These are phyloP conservation scores for Donacobius atricapilla DNA, from an alignment of 2,113 vertebrate genomes.

Conservation along the genomic window DNA sequence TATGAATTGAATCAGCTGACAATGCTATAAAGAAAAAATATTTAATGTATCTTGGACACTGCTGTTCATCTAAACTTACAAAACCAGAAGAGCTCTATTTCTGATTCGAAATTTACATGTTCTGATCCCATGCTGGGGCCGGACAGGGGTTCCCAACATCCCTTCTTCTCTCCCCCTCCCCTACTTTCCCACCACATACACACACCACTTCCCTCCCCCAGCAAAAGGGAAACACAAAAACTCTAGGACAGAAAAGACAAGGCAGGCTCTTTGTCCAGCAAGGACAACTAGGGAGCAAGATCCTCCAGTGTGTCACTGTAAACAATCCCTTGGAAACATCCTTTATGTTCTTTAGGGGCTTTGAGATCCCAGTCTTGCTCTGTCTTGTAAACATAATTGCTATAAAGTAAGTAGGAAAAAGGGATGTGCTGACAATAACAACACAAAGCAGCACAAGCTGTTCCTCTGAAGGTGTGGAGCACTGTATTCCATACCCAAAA, in stretches of 20 bases:
- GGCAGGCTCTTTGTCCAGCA: background rate
- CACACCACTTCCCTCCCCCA: background rate
- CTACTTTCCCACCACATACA: background rate
- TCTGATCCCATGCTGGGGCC: background rate
- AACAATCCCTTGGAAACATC: background rate
- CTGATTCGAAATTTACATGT: background rate
- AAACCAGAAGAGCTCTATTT: background rate
- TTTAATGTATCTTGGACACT: background rate
- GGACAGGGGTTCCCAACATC: background rate
- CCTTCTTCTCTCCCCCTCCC: background rate
- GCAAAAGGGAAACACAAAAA: background rate
- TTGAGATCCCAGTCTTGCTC: background rate
- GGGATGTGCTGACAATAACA: background rate
- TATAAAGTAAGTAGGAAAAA: background rate
- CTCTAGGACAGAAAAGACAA: background rate
- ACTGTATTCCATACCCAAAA: background rate
- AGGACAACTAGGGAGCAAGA: background rate
- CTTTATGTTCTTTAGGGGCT: background rate
- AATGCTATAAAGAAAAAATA: background rate
- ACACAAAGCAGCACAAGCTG: background rate
- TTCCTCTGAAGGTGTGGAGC: background rate
- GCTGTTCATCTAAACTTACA: background rate
- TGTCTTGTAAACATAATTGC: background rate
- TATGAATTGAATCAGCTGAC: background rate
- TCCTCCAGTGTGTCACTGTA: background rate